Evolutionary conservation across 2,113 vertebrate genomes (phyloP).

Genomic region (Mastomys coucha): DNA sequence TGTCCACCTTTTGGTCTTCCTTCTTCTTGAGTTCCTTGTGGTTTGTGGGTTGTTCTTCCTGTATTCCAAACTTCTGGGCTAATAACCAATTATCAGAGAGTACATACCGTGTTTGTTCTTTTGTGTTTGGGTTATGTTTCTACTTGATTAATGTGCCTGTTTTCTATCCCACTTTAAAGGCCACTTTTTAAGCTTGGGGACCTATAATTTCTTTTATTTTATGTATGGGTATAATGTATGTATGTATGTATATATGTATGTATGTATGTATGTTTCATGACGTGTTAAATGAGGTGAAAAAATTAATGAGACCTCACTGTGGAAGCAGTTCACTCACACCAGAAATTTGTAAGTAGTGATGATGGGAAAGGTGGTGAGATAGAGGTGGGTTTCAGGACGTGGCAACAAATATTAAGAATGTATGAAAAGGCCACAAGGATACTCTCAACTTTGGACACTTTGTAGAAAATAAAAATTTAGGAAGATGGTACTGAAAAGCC

Average conservation of each 20-base stretch:
- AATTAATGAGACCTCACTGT: neutral
- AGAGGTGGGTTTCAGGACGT: neutral
- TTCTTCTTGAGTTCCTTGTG: too few relatives aligned
- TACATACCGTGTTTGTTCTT: too few relatives aligned
- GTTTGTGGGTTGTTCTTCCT: too few relatives aligned
- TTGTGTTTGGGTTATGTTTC: too few relatives aligned
- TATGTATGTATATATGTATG: neutral
- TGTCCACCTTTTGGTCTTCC: too few relatives aligned
- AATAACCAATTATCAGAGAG: too few relatives aligned
- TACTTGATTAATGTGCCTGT: neutral
- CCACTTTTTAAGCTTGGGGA: neutral
- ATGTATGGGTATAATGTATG: neutral
- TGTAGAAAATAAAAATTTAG: neutral
- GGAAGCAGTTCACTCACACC: neutral
- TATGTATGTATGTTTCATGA: neutral
- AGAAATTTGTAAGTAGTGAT: neutral
- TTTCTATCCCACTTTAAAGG: neutral
- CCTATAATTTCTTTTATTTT: neutral
- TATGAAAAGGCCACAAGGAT: neutral
- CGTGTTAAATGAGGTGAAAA: neutral
- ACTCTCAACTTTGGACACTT: neutral
- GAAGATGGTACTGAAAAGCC: neutral
- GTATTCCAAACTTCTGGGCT: too few relatives aligned
- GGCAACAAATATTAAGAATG: neutral
- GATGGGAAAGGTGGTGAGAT: neutral